These are phyloP conservation scores for Rattus rattus DNA, from an alignment of 2,113 vertebrate genomes.

Conservation along the genomic window DNA sequence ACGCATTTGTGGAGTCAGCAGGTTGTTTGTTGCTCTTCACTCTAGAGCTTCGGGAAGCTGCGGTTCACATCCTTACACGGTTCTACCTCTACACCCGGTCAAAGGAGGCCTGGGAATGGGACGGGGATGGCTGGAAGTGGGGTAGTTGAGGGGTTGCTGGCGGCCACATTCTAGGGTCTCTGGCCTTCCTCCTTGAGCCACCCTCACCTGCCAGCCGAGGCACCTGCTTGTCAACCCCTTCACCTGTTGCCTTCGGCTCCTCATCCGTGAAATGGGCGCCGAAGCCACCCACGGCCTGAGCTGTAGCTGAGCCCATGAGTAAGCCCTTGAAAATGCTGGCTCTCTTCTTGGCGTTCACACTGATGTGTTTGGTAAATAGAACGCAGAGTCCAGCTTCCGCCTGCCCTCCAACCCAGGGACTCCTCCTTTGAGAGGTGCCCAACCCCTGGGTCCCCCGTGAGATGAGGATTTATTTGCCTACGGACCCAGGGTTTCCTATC, in stretches of 20 bases:
- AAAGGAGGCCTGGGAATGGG: neutral
- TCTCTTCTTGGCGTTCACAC: neutral
- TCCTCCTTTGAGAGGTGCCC: neutral
- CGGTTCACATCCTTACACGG: neutral
- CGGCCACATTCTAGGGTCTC: neutral
- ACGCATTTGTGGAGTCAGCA: slow-evolving; percentile 14
- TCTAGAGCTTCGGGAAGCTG: neutral
- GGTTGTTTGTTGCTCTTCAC: neutral
- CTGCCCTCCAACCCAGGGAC: neutral
- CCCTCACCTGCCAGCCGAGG: neutral
- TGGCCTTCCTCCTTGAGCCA: neutral
- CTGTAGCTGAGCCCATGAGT: fast-evolving
- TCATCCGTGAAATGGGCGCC: neutral
- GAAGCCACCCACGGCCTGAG: too few species aligned
- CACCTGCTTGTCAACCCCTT: neutral
- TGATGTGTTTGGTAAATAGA: neutral
- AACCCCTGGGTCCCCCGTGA: neutral
- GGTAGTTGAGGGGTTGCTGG: neutral
- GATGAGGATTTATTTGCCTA: fast-evolving
- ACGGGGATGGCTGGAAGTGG: neutral
- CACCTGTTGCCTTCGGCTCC: neutral
- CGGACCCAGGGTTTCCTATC: neutral
- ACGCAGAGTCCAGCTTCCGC: neutral
- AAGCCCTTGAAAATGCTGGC: too few species aligned
- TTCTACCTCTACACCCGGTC: neutral